Percentiles rank a stretch among this genome's conserved stretches.
Conservation (phyloP, 1,140 invertebrate species). For the Lordiphosa clarofinis region DNA sequence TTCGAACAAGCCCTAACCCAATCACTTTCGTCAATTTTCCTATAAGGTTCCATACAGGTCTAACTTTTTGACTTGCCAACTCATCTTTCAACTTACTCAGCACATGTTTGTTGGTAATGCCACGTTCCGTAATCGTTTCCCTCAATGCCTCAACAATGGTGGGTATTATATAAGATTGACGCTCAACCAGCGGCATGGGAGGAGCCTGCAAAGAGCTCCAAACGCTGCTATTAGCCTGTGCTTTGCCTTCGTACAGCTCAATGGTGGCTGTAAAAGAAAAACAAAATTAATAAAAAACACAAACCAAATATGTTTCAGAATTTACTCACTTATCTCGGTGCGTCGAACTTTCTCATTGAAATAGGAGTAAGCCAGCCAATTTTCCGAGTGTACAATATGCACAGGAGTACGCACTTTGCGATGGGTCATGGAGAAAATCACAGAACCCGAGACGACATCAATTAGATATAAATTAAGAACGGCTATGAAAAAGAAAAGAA, state of each 20-base stretch:
- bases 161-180: constrained; percentile 95
- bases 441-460: constrained; percentile 93
- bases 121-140: constrained; percentile 93
- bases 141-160: constrained; percentile 88
- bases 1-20: too few species aligned
- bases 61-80: too few species aligned
- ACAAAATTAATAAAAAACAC: background rate
- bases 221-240: constrained; percentile 90
- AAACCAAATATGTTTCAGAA: background rate
- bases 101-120: constrained; percentile 97
- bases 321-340: constrained; percentile 87
- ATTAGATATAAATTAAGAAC: constrained; percentile 89
- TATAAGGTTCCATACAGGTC: too few species aligned
- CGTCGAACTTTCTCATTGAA: constrained; percentile 96
- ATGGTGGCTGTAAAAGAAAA: constrained; percentile 84
- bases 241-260: constrained; percentile 96
- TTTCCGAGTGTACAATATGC: constrained; percentile 96
- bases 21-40: too few species aligned
- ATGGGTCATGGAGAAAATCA: constrained; percentile 88
- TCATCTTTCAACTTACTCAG: constrained; percentile 83
- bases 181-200: constrained; percentile 89
- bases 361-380: constrained; percentile 97
- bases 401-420: constrained; percentile 90
- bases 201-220: constrained; percentile 90
- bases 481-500: constrained; percentile 30